Percentiles rank a stretch among this genome's conserved stretches.
Conservation (phyloP, 2,888 invertebrate species). For the Hesperia comma region DNA sequence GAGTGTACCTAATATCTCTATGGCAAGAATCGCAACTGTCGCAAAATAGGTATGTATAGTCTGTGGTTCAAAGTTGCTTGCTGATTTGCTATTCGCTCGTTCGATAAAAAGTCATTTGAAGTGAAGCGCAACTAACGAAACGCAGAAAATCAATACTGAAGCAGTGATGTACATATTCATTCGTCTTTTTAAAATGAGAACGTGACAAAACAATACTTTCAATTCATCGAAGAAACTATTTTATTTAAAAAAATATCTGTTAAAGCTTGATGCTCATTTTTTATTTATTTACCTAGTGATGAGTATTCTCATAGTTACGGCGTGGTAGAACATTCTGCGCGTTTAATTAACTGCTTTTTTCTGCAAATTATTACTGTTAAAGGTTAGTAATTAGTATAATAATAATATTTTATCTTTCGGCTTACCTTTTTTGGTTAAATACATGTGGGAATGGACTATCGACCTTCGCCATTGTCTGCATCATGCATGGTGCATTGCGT, state of each 20-base stretch:
- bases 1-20: too few species aligned
- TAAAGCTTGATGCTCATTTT: constrained; percentile 82
- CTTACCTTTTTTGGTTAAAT: constrained; percentile 47
- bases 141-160: constrained; percentile 79
- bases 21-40: neutral
- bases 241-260: constrained; percentile 77
- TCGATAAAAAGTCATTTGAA: constrained; percentile 39
- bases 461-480: constrained; percentile 84
- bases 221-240: constrained; percentile 77
- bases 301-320: constrained; percentile 82
- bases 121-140: constrained; percentile 60
- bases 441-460: constrained; percentile 65
- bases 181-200: constrained; percentile 82
- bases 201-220: constrained; percentile 79
- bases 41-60: neutral
- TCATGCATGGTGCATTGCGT: constrained; percentile 84
- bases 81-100: constrained; percentile 18
- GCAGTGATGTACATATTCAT: constrained; percentile 75
- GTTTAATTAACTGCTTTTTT: constrained; percentile 70
- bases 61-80: constrained; percentile 4
- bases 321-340: constrained; percentile 81
- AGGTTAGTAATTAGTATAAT: constrained; percentile 68
- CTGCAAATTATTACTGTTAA: constrained; percentile 73
- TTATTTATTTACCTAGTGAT: constrained; percentile 84
- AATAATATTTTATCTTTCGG: constrained; percentile 34